Conservation (phyloP, 2,113 vertebrate species). For the Lasiurus borealis region DNA sequence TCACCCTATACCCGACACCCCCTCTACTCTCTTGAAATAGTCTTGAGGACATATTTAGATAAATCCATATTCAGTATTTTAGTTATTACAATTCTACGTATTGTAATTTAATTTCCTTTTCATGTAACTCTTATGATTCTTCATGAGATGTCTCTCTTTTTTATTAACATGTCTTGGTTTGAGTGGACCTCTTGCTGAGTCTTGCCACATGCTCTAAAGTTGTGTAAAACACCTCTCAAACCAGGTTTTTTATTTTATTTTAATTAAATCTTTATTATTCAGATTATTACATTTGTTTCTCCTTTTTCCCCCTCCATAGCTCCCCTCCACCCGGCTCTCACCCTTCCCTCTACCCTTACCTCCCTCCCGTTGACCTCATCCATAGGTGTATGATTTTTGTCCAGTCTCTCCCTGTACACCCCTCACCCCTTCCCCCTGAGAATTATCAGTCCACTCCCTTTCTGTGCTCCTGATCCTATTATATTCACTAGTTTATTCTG, state of each 20-base stretch:
- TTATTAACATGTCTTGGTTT: not conserved
- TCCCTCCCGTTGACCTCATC: too few relatives aligned
- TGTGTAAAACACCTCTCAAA: not conserved
- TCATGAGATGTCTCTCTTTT: not conserved
- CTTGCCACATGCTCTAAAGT: not conserved
- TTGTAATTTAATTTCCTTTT: not conserved
- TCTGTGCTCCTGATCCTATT: too few relatives aligned
- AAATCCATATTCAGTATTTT: not conserved
- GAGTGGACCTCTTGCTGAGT: not conserved
- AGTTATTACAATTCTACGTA: not conserved
- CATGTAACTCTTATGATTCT: not conserved
- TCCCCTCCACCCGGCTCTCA: too few relatives aligned
- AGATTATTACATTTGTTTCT: too few relatives aligned
- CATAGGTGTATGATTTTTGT: too few relatives aligned
- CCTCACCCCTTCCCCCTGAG: too few relatives aligned
- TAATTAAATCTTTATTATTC: too few relatives aligned
- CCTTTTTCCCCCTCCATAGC: too few relatives aligned
- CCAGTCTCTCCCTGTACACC: too few relatives aligned
- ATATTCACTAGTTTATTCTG: too few relatives aligned
- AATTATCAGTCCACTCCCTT: too few relatives aligned
- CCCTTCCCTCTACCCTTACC: too few relatives aligned
- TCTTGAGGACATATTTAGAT: slow-evolving; percentile 27
- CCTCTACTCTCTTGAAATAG: not conserved
- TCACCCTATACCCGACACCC: not conserved
- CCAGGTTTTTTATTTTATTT: not conserved